Base-by-base conservation (phyloP, 2,113 vertebrate species). In the Cyprinodon tularosa region DNA sequence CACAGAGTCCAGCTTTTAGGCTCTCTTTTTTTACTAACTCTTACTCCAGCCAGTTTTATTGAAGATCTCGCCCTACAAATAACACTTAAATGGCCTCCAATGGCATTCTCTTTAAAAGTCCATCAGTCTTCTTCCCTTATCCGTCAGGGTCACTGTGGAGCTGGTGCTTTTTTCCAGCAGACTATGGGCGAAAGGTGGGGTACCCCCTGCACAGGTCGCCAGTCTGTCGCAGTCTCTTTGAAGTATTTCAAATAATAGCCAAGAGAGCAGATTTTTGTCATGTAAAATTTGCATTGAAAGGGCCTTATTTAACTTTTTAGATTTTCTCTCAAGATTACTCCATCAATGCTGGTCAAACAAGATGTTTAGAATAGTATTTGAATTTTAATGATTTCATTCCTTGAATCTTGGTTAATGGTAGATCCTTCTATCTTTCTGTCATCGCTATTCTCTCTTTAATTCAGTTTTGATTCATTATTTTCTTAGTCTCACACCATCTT, bases 21-120 rank as follows among this genome's bases (percentile, higher is more conserved):
- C 68, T 17, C 66, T 76, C 22, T 12, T 13, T 64, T 70, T 76
- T 53, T 40, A 44, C 73, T 66, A 45, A 62, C 40, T 70, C 22
- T n/a, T 12, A 66, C 60, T 71, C 48, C 4, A 57, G 7, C 8
- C 82, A 67, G 42, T 76, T 62, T 48, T 83, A 62, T 53, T 37
- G 66, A 78, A 63, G n/a, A 80, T 80, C 86, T 87, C 84, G 81
- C 80, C 72, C 83, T 76, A 88, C 68, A 84, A 77, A 87, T 77
- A 70, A 75, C 63, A 76, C 71, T 44, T 57, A 71, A 59, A 40
- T n/a, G 48, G 65, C 71, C 82, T 76, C 69, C 85, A 86, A 87
- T 64, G 71, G 71, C 71, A 69, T 71, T 69, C 42, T 71, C 12
- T 36, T 66, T 74, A 72, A 80, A 68, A 57, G 29, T 29, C 29